Percentiles rank a stretch among this genome's conserved stretches.
Evolutionary conservation across 2,888 invertebrate genomes (phyloP).

Genomic region (Orthonevra nobilis): DNA sequence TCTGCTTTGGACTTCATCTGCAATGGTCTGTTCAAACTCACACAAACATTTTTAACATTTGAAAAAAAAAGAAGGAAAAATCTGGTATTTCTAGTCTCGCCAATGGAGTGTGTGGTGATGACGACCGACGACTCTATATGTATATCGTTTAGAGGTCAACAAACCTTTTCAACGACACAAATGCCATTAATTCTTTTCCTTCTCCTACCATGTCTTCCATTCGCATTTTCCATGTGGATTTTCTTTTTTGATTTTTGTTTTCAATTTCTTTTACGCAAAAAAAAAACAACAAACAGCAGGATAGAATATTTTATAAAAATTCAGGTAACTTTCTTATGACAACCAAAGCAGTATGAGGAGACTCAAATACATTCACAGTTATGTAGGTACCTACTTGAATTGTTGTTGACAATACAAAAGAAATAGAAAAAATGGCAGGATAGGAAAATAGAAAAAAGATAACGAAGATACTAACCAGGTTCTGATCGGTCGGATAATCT

Average conservation of each 20-base stretch:
- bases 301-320: constrained; percentile 9
- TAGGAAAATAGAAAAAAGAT: too few relatives aligned
- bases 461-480: too few relatives aligned
- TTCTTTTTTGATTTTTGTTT: constrained; percentile 17
- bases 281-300: neutral
- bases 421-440: too few relatives aligned
- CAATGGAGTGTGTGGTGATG: neutral
- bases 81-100: constrained; percentile 28
- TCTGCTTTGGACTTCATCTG: constrained; percentile 30
- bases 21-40: too few relatives aligned
- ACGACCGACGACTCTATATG: constrained; percentile 8
- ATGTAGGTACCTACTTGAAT: too few relatives aligned
- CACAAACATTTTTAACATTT: neutral
- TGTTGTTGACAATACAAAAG: too few relatives aligned
- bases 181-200: constrained; percentile 10
- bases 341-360: too few relatives aligned
- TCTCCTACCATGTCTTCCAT: constrained; percentile 1
- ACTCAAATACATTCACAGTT: too few relatives aligned
- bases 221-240: constrained; percentile 2
- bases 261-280: constrained; percentile 38
- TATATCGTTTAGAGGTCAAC: constrained; percentile 31
- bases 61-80: constrained; percentile 10
- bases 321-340: too few relatives aligned
- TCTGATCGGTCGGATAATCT: too few relatives aligned
- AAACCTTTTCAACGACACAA: constrained; percentile 37